Percentiles rank a stretch among this genome's conserved stretches.
Conservation (phyloP, 2,888 invertebrate genomes). For the Magallana nippona region DNA sequence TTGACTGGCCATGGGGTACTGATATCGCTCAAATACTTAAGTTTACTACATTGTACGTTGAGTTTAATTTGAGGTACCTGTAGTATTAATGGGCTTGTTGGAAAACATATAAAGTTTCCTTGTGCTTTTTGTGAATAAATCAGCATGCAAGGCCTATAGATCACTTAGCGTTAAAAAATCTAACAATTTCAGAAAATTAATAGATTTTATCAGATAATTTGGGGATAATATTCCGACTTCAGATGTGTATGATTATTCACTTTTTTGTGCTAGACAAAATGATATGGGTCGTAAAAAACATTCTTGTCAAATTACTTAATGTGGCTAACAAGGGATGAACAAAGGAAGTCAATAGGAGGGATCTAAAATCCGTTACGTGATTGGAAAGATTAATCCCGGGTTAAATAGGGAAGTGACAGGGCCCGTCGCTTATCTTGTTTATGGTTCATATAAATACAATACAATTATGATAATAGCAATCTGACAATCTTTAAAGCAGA, state of each 20-base stretch:
- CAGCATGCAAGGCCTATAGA: neutral
- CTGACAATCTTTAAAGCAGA: too few relatives aligned
- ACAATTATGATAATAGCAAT: too few relatives aligned
- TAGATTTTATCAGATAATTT: slow-evolving; percentile 27
- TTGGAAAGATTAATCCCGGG: slow-evolving; percentile 6
- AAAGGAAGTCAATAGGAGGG: neutral
- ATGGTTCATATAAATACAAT: too few relatives aligned
- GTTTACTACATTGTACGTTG: too few relatives aligned
- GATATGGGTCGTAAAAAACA: slow-evolving; percentile 4
- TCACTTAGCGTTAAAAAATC: neutral
- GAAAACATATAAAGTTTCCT: too few relatives aligned
- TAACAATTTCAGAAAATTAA: neutral
- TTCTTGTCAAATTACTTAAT: slow-evolving; percentile 28
- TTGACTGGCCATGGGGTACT: too few relatives aligned
- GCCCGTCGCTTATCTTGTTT: neutral
- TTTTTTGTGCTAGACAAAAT: neutral
- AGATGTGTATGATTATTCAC: neutral
- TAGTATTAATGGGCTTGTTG: too few relatives aligned
- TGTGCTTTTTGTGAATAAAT: neutral
- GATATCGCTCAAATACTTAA: too few relatives aligned
- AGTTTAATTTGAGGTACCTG: too few relatives aligned
- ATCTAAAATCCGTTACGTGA: slow-evolving; percentile 27
- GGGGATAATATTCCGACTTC: slow-evolving; percentile 18
- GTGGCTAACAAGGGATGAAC: neutral
- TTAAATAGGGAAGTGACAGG: neutral